Base-by-base conservation (phyloP, 2,797 vertebrate species). In the Pipistrellus nathusii region DNA sequence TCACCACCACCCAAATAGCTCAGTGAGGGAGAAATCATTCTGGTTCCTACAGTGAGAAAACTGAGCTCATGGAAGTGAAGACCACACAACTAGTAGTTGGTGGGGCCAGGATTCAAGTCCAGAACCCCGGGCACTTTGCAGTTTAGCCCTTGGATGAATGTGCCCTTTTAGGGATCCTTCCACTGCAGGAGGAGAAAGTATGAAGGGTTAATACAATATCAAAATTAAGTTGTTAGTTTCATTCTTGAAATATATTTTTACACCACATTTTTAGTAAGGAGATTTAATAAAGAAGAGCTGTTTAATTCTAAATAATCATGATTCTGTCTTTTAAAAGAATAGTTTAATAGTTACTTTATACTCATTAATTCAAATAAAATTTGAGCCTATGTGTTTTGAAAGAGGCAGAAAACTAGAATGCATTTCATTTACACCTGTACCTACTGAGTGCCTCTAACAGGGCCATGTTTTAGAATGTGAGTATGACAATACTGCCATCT, bases 401-500 rank as follows among this genome's bases (percentile, higher is more conserved):
- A 75, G 66, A 35, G 12, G 5, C 32, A 20, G 69, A 59, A 78
- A 64, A 6, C 38, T 8, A 17, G 57, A 44, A n/a, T 21, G 30
- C 13, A 0, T 48, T 85, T 68, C n/a, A 0, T 41, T 44, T 20
- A 14, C 5, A 5, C 13, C 15, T 4, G 13, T 5, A 3, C 12
- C 30, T 64, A 7, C 41, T 0, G 4, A 15, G 20, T 1, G 35
- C 21, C 32, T 2, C 25, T 12, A 27, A 2, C 3, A 6, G 59
- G 51, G 32, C 30, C 4, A 0, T 2, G 30, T 0, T 17, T 87
- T 35, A 66, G 55, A 44, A 69, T 51, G 81, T 81, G 55, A 5
- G 41, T 88, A 6, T 25, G 73, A 38, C 88, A 25, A 93, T 21
- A 62, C 73, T 83, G 95, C 91, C 97, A 93, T 69, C 96, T 75